Percentiles rank a stretch among this genome's conserved stretches.
Conservation (phyloP, 2,113 vertebrate genomes). For the crab-eating macaque (Macaca fascicularis) region T2T-MFA8v1.1 NC_088385.1:49854001-49854500, state of each 20-base stretch:
- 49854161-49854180: not conserved
- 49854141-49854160: not conserved
- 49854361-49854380: not conserved
- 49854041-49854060: not conserved
- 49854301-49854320: not conserved
- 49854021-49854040: not conserved
- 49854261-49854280: not conserved
- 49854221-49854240: not conserved
- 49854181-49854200: not conserved
- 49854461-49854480: not conserved
- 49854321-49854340: not conserved
- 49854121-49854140: not conserved
- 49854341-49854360: not conserved
- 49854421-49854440: not conserved
- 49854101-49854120: not conserved
- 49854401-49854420: not conserved
- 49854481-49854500: not conserved
- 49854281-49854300: not conserved
- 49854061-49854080: not conserved
- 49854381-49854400: not conserved
- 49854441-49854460: slow-evolving; percentile 28
- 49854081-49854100: not conserved
- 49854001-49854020: not conserved
- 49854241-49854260: not conserved
- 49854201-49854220: not conserved